Evolutionary conservation across 2,113 vertebrate species (phyloP).

Genomic region (Tragelaphus strepsiceros): DNA sequence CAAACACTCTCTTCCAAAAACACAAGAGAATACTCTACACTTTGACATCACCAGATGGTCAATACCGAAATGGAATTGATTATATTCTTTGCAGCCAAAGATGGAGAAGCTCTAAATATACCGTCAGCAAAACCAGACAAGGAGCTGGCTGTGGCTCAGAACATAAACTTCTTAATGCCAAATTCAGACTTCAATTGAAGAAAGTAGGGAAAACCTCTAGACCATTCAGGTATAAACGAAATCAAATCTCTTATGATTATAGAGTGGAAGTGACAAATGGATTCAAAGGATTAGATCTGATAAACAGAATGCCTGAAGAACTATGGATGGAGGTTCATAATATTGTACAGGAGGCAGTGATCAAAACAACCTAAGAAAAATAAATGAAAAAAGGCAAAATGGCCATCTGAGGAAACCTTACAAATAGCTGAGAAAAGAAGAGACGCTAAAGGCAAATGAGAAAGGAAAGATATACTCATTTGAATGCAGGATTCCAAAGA

Average conservation of each 20-base stretch:
- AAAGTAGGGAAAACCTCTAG: neutral
- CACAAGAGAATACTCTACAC: neutral
- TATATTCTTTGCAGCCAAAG: neutral
- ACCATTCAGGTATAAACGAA: neutral
- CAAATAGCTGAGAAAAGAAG: neutral
- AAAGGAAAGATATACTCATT: neutral
- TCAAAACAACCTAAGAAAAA: neutral
- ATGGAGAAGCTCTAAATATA: neutral
- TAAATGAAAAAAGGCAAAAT: neutral
- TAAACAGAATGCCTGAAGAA: neutral
- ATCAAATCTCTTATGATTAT: neutral
- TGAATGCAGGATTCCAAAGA: neutral
- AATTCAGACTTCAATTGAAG: neutral
- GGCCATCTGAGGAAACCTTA: neutral
- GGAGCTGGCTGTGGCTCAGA: neutral
- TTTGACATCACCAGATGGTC: neutral
- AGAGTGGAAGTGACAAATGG: neutral
- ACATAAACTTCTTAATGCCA: neutral
- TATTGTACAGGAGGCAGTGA: neutral
- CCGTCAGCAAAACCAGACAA: neutral
- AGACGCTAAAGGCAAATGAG: neutral
- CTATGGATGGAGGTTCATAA: neutral
- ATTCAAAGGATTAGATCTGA: neutral
- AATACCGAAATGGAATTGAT: neutral
- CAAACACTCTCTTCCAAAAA: neutral